Conservation (phyloP, 1,140 invertebrate genomes). For the Meloidogyne exigua region DNA sequence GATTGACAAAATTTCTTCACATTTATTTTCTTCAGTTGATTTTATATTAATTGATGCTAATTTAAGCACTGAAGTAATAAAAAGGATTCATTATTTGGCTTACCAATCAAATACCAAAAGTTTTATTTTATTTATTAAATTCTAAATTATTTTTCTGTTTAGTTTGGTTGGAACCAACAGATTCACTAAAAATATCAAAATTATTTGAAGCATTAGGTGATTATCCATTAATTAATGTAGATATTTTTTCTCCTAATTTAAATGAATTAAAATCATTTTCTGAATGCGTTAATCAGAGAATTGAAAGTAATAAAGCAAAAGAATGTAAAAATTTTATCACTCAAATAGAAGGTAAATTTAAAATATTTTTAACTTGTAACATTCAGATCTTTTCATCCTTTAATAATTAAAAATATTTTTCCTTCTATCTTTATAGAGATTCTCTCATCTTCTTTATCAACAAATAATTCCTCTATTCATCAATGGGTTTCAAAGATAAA, state of each 20-base stretch:
- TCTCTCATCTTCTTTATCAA: neutral
- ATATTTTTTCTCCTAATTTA: constrained; percentile 49
- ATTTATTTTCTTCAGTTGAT: constrained; percentile 40
- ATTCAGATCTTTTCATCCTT: too few species aligned
- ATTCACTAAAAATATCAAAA: constrained; percentile 49
- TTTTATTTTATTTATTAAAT: neutral
- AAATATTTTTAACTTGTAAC: too few species aligned
- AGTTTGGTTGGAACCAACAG: constrained; percentile 61
- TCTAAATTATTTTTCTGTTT: neutral
- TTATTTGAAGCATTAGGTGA: constrained; percentile 40
- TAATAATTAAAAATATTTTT: too few species aligned
- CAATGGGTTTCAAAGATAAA: neutral
- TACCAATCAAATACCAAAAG: constrained; percentile 9
- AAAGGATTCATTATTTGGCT: constrained; percentile 19
- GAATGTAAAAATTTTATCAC: neutral
- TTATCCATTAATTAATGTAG: constrained; percentile 21
- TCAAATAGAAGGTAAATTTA: constrained; percentile 6
- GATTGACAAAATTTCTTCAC: constrained; percentile 42
- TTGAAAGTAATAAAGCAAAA: neutral
- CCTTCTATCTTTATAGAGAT: neutral
- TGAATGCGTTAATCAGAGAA: neutral
- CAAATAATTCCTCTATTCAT: constrained; percentile 1
- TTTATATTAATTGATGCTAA: constrained; percentile 55
- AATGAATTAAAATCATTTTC: constrained; percentile 42
- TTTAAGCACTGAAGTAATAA: constrained; percentile 26